Conservation (phyloP, 2,113 vertebrate species). For the Colaptes auratus region DNA sequence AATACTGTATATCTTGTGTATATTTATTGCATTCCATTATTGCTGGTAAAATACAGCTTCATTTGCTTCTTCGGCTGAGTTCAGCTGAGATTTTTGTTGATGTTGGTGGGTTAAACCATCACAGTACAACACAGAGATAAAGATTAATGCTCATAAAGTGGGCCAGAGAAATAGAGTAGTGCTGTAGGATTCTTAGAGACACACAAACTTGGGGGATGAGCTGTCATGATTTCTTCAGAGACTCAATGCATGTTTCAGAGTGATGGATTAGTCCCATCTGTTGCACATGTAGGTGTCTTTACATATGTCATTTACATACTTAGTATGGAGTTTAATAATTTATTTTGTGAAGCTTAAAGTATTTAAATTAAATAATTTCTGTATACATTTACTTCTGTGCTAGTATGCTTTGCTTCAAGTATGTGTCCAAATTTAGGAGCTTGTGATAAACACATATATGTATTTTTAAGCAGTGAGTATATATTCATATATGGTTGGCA, state of each 20-base stretch:
- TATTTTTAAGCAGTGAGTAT: background rate
- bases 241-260: background rate
- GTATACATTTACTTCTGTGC: background rate
- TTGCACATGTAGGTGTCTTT: background rate
- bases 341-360: constrained; percentile 3
- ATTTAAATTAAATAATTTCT: background rate
- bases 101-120: too few relatives aligned
- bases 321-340: background rate
- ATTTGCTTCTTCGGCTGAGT: too few relatives aligned
- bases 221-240: background rate
- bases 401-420: background rate
- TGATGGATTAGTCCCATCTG: background rate
- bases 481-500: background rate
- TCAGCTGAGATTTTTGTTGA: too few relatives aligned
- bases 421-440: background rate
- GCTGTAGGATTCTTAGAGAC: background rate
- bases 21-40: too few relatives aligned
- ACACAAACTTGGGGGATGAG: background rate
- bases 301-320: background rate
- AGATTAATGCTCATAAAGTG: background rate
- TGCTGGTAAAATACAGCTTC: too few relatives aligned
- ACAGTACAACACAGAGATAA: too few relatives aligned
- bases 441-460: background rate
- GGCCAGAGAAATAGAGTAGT: background rate
- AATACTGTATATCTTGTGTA: too few relatives aligned